A percentile compares a stretch with the other conserved stretches of the same genome.
Evolutionary conservation across 2,888 invertebrate species (phyloP).

Genomic region (Tubulanus polymorphus): DNA sequence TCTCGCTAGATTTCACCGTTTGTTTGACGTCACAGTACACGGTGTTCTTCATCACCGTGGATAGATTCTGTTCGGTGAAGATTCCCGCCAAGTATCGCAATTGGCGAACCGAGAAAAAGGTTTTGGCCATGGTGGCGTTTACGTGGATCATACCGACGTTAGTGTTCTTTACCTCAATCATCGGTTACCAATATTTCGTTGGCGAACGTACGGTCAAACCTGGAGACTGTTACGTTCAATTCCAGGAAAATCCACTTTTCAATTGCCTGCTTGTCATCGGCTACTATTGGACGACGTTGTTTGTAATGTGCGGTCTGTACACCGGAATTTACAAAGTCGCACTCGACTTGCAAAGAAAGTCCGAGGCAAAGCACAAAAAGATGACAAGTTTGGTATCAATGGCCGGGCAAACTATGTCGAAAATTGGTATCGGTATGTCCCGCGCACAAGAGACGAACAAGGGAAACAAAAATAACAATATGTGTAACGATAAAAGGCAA

Average conservation of each 20-base stretch:
- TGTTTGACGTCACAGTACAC: slow-evolving; percentile 99
- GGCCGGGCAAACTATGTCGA: slow-evolving; percentile 33
- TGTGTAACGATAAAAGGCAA: slow-evolving; percentile 17
- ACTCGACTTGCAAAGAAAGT: slow-evolving; percentile 94
- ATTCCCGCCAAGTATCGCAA: slow-evolving; percentile 94
- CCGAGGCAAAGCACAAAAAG: slow-evolving; percentile 91
- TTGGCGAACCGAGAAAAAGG: slow-evolving; percentile 92
- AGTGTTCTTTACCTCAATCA: slow-evolving; percentile 95
- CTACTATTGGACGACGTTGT: slow-evolving; percentile 95
- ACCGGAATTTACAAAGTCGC: slow-evolving; percentile 97
- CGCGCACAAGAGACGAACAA: slow-evolving; percentile 47
- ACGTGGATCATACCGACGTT: slow-evolving; percentile 96
- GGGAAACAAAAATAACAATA: slow-evolving; percentile 11
- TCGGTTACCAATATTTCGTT: slow-evolving; percentile 98
- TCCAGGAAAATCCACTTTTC: slow-evolving; percentile 93
- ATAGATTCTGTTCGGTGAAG: slow-evolving; percentile 97
- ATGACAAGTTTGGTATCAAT: slow-evolving; percentile 39
- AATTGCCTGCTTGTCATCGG: slow-evolving; percentile 94
- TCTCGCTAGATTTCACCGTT: slow-evolving; percentile 97
- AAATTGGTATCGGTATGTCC: slow-evolving; percentile 54
- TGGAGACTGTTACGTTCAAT: slow-evolving; percentile 92
- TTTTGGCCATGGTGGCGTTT: slow-evolving; percentile 91
- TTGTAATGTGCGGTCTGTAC: slow-evolving; percentile 91
- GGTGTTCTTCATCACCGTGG: slow-evolving; percentile 95
- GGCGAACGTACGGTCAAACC: slow-evolving; percentile 83